Conservation (phyloP, 2,113 vertebrate species). For the Tragelaphus buxtoni region DNA sequence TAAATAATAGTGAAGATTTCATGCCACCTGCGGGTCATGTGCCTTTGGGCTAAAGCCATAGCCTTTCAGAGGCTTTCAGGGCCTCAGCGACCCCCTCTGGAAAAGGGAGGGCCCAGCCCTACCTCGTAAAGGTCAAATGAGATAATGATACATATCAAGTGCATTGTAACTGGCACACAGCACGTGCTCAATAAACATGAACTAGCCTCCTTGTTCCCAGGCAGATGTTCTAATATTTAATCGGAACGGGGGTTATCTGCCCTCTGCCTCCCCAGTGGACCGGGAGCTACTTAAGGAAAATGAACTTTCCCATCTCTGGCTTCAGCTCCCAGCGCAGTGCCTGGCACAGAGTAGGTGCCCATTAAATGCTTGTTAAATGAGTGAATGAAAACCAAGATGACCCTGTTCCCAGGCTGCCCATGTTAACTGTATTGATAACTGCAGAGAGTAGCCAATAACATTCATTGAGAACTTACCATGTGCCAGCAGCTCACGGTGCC, state of each 20-base stretch:
- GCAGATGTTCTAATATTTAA: background rate
- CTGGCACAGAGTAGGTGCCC: constrained; percentile 34
- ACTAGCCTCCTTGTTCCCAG: too few relatives aligned
- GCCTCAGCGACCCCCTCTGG: background rate
- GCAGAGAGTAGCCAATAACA: background rate
- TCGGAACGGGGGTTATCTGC: background rate
- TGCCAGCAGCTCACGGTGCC: background rate
- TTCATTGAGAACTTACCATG: background rate
- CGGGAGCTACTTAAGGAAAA: constrained; percentile 26
- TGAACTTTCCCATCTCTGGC: background rate
- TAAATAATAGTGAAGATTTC: background rate
- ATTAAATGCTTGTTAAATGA: constrained; percentile 45
- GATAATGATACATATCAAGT: background rate
- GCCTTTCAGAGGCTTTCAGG: background rate
- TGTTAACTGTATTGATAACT: background rate
- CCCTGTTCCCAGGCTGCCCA: background rate
- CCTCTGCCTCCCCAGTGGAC: background rate
- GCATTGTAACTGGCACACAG: background rate
- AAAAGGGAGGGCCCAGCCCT: background rate
- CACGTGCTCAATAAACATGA: background rate
- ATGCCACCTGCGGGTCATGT: accelerated
- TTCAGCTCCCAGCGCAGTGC: background rate
- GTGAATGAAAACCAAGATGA: background rate
- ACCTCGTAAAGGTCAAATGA: background rate
- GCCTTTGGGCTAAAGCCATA: background rate